Evolutionary conservation across 2,797 vertebrate species (phyloP), one percentile per base, ranked within the genome.

Genomic region (Dallia pectoralis): DNA sequence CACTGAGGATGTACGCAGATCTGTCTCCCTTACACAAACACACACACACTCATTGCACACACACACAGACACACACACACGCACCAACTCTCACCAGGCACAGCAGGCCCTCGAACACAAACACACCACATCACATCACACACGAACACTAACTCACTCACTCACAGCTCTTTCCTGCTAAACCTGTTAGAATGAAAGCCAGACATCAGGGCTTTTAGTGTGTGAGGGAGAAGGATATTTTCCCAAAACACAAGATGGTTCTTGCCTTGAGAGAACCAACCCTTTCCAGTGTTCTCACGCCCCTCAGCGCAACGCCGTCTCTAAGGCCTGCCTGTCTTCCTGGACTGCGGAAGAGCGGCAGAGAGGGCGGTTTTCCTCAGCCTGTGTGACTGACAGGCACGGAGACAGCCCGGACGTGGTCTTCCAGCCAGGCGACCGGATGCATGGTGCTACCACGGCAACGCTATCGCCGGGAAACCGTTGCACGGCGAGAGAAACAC

Each of bases 151-250:
- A n/a, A 69, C 15, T 25, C 69, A 44, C 49, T 33, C 68, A 70
- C 29, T 12, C 68, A 36, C 79, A 83, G 77, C 29, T 75, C 71
- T 80, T 87, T 87, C 89, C 87, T 85, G 93, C 84, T 87, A 92
- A 93, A 93, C 93, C 93, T 92, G 93, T 93, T 93, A 91, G 90
- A 93, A 92, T 91, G 87, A 89, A 86, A 93, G 90, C 81, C 84
- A 88, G 86, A 89, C 91, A 90, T 87, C 83, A 86, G 89, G 91
- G 90, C 91, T 91, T 90, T 81, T 86, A 90, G 88, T 88, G 88
- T 88, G 90, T 77, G 83, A 89, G 79, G 84, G 79, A 86, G 84
- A 79, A 84, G 88, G 86, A 88, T 90, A 89, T 91, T 91, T 91
- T 89, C 89, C 89, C 88, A 85, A 88, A 88, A 91, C 90, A 91